Conservation (phyloP, 1,140 invertebrate genomes). For the Stenopsyche tienmushanensis region DNA sequence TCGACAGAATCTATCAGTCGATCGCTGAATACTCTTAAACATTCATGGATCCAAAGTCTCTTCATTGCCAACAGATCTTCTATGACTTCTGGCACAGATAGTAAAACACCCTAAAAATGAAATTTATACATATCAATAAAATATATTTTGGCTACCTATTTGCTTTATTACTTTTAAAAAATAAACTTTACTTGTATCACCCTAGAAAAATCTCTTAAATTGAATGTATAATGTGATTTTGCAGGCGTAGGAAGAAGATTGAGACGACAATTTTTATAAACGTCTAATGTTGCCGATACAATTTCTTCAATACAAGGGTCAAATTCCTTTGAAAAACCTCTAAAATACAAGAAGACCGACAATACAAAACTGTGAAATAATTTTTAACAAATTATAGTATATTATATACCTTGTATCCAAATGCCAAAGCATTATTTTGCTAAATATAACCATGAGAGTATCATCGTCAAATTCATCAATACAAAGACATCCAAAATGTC, state of each 20-base stretch:
- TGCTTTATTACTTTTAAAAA: too few species aligned
- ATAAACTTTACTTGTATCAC: slow-evolving; percentile 73
- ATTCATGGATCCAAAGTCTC: slow-evolving; percentile 92
- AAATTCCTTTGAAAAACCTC: slow-evolving; percentile 94
- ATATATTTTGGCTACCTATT: too few species aligned
- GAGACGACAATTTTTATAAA: slow-evolving; percentile 82
- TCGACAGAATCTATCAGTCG: slow-evolving; percentile 82
- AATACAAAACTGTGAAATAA: too few species aligned
- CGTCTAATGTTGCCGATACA: slow-evolving; percentile 79
- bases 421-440: slow-evolving; percentile 92
- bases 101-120: slow-evolving; percentile 73
- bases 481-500: slow-evolving; percentile 86
- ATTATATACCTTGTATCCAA: slow-evolving; percentile 73
- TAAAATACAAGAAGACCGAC: slow-evolving; percentile 45
- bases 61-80: slow-evolving; percentile 87
- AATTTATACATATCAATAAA: slow-evolving; percentile 9
- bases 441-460: slow-evolving; percentile 84
- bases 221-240: slow-evolving; percentile 94
- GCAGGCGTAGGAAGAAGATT: slow-evolving; percentile 86
- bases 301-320: slow-evolving; percentile 90
- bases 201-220: slow-evolving; percentile 90
- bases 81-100: slow-evolving; percentile 91
- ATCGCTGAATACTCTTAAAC: slow-evolving; percentile 91
- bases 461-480: slow-evolving; percentile 90
- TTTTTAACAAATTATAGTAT: slow-evolving; percentile 5